phyloP scores from a whole-genome alignment of 2,888 invertebrate species.

The Lycaena phlaeas region DNA sequence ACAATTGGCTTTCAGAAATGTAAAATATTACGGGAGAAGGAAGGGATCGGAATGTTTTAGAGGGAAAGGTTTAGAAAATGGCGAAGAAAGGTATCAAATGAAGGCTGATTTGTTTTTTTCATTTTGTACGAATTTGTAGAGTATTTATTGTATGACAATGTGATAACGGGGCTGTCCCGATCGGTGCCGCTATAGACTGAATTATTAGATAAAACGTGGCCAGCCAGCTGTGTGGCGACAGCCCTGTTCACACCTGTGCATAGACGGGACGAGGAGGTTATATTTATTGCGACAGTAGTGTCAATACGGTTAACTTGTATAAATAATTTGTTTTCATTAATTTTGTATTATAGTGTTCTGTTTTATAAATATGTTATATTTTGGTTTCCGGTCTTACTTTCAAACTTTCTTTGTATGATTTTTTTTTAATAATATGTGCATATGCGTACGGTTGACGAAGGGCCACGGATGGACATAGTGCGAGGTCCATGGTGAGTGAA shows the following conservation, averaged over 20 bases:
- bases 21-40: neutral
- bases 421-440: neutral
- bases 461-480: neutral
- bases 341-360: slow-evolving; percentile 5
- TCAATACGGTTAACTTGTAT: slow-evolving; percentile 7
- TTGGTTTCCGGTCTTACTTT: slow-evolving; percentile 7
- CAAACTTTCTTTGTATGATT: slow-evolving; percentile 2
- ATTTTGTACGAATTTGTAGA: slow-evolving; percentile 13
- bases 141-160: slow-evolving; percentile 11
- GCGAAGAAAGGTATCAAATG: slow-evolving; percentile 39
- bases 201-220: slow-evolving; percentile 18
- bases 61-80: slow-evolving; percentile 27
- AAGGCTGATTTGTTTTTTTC: slow-evolving; percentile 57
- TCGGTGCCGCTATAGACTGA: slow-evolving; percentile 24
- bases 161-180: slow-evolving; percentile 12
- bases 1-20: too few species aligned
- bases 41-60: neutral
- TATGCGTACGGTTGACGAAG: neutral
- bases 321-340: slow-evolving; percentile 9
- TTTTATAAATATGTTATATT: slow-evolving; percentile 9
- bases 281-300: slow-evolving; percentile 11
- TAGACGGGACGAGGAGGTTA: neutral
- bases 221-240: slow-evolving; percentile 7
- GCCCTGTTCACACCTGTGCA: neutral
- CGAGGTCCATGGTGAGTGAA: neutral